These are phyloP conservation scores for Hirtodrosophila duncani DNA, from an alignment of 2,888 invertebrate species.

Conservation along the genomic window DNA sequence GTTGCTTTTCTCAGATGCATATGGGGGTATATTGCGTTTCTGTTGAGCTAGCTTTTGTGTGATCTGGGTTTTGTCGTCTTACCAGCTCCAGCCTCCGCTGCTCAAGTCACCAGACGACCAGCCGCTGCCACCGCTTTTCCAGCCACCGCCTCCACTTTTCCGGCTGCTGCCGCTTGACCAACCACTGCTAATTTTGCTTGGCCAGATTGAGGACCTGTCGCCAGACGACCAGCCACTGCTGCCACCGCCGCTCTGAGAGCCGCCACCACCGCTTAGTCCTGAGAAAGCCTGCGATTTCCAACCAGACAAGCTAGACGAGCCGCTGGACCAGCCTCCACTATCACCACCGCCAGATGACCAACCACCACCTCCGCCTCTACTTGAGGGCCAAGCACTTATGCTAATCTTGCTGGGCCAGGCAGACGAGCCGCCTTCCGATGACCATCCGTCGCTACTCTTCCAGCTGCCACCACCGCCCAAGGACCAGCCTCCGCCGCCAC, in stretches of 20 bases:
- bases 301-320: constrained; percentile 22
- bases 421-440: constrained; percentile 43
- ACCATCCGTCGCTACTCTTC: constrained; percentile 37
- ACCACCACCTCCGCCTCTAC: constrained; percentile 15
- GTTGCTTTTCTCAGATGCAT: constrained; percentile 6
- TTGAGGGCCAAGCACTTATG: constrained; percentile 34
- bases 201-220: too few relatives aligned
- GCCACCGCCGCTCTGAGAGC: constrained; percentile 35
- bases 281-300: constrained; percentile 16
- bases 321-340: constrained; percentile 40
- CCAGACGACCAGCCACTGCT: constrained; percentile 19
- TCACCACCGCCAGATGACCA: constrained; percentile 34
- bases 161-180: constrained; percentile 31
- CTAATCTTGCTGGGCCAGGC: constrained; percentile 31
- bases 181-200: too few relatives aligned
- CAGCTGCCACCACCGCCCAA: constrained; percentile 36
- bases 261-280: constrained; percentile 26
- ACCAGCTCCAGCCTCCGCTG: constrained; percentile 54
- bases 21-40: constrained; percentile 22
- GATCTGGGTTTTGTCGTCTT: constrained; percentile 9
- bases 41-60: constrained; percentile 6
- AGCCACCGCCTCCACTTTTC: constrained; percentile 26
- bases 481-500: constrained; percentile 42
- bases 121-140: constrained; percentile 33
- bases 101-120: constrained; percentile 26